Percentiles rank a stretch among this genome's conserved stretches.
Evolutionary conservation across 2,113 vertebrate genomes (phyloP).

Genomic region (Nymphicus hollandicus): DNA sequence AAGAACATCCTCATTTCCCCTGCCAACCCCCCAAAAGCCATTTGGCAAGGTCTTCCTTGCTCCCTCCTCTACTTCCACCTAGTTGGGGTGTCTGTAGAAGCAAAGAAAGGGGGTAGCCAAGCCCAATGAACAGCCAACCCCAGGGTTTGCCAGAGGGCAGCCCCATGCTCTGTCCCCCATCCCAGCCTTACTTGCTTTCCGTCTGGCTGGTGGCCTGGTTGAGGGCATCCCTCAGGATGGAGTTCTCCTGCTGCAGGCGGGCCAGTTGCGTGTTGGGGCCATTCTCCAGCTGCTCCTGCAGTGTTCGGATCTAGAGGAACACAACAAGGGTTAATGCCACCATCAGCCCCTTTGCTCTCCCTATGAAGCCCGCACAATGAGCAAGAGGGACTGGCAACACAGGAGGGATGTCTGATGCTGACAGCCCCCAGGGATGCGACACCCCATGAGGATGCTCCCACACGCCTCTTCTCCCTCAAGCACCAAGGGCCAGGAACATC

Average conservation of each 20-base stretch:
- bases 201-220: constrained; percentile 13
- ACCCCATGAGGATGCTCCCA: background rate
- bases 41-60: background rate
- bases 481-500: rapidly evolving
- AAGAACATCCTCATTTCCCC: background rate
- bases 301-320: constrained; percentile 77
- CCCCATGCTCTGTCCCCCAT: background rate
- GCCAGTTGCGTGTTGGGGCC: constrained; percentile 19
- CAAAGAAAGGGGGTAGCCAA: background rate
- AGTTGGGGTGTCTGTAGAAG: background rate
- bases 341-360: background rate
- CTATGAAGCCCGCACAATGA: rapidly evolving
- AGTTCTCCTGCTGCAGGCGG: constrained; percentile 25
- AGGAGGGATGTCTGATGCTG: background rate
- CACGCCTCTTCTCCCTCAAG: rapidly evolving
- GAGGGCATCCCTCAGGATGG: constrained; percentile 15
- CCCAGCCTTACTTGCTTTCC: constrained; percentile 13
- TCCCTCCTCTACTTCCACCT: background rate
- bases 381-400: background rate
- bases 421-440: background rate
- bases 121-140: background rate
- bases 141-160: background rate
- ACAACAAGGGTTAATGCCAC: background rate
- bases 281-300: constrained; percentile 94
- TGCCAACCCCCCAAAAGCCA: background rate